Evolutionary conservation across 2,888 invertebrate species (phyloP).

Genomic region (Drosophila hamatofila): DNA sequence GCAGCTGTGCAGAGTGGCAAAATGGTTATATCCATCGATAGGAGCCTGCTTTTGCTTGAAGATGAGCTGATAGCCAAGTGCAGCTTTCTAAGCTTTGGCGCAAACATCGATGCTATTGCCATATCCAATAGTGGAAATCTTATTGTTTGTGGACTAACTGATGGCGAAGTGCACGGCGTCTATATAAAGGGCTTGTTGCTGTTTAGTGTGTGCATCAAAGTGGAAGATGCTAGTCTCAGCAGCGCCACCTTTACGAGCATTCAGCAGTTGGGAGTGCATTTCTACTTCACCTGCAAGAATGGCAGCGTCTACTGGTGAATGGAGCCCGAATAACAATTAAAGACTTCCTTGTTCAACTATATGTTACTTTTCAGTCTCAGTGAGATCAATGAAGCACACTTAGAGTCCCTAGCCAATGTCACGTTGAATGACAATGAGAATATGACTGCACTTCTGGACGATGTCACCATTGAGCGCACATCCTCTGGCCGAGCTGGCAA

Average conservation of each 20-base stretch:
- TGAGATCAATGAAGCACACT: conserved; percentile 79
- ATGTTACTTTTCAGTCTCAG: conserved; percentile 61
- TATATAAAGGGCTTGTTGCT: conserved; percentile 82
- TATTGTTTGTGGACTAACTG: conserved; percentile 82
- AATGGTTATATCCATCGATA: conserved; percentile 83
- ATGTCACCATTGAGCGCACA: conserved; percentile 70
- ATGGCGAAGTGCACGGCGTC: conserved; percentile 84
- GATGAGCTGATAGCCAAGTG: conserved; percentile 83
- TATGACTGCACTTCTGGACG: conserved; percentile 68
- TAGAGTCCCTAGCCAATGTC: conserved; percentile 72
- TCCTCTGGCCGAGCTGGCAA: conserved; percentile 56
- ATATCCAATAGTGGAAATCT: conserved; percentile 83
- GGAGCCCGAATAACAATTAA: background rate
- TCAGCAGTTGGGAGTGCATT: conserved; percentile 69
- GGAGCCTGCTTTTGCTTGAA: conserved; percentile 81
- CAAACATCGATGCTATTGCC: conserved; percentile 80
- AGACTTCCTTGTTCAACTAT: background rate
- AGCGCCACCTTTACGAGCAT: conserved; percentile 78
- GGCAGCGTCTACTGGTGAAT: conserved; percentile 83
- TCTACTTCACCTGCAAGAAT: conserved; percentile 81
- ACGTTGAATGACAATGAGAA: conserved; percentile 79
- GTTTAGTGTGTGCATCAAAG: conserved; percentile 79
- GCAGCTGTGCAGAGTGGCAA: conserved; percentile 82
- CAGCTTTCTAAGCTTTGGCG: conserved; percentile 79
- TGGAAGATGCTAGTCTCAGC: conserved; percentile 75